These are phyloP conservation scores for Cyprinus carpio DNA, from an alignment of 2,113 vertebrate genomes.

Conservation along the genomic window DNA sequence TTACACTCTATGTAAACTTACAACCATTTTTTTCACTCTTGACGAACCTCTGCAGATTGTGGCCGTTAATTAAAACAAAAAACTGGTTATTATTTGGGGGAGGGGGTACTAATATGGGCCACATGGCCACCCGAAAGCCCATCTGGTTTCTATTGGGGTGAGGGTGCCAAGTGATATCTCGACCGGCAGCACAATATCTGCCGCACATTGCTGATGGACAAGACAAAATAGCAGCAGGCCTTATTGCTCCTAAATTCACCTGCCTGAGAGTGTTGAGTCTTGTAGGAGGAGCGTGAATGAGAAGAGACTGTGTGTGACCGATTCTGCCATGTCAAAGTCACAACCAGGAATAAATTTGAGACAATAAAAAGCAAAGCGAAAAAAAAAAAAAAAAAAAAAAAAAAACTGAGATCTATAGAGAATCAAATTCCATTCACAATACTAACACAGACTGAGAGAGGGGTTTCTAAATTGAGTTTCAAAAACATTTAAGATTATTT, in stretches of 20 bases:
- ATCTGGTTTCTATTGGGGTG: slow-evolving; percentile 77
- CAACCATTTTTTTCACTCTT: not conserved
- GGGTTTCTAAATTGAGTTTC: not conserved
- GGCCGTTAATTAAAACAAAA: slow-evolving; percentile 58
- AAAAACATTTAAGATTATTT: not conserved
- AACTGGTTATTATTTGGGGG: slow-evolving; percentile 61
- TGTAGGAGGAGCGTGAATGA: slow-evolving; percentile 37
- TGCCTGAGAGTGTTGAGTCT: slow-evolving; percentile 8
- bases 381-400: not conserved
- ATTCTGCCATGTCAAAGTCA: slow-evolving; percentile 42
- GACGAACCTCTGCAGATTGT: slow-evolving; percentile 46
- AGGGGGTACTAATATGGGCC: slow-evolving; percentile 63
- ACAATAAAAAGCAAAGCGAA: slow-evolving; percentile 10
- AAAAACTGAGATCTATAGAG: not conserved
- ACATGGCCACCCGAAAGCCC: slow-evolving; percentile 77
- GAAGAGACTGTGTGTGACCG: slow-evolving; percentile 16
- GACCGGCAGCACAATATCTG: slow-evolving; percentile 64
- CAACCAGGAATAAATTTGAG: not conserved
- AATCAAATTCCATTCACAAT: not conserved
- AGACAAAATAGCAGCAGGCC: slow-evolving; percentile 23
- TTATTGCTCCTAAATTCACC: slow-evolving; percentile 34
- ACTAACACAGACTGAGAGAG: not conserved
- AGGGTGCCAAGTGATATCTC: slow-evolving; percentile 66
- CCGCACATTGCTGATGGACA: slow-evolving; percentile 13
- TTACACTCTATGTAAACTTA: not conserved